Evolutionary conservation across 37 sponge, comb jelly and placozoan genomes (phyloP).

Genomic region (Diacarnus erythraeanus): DNA sequence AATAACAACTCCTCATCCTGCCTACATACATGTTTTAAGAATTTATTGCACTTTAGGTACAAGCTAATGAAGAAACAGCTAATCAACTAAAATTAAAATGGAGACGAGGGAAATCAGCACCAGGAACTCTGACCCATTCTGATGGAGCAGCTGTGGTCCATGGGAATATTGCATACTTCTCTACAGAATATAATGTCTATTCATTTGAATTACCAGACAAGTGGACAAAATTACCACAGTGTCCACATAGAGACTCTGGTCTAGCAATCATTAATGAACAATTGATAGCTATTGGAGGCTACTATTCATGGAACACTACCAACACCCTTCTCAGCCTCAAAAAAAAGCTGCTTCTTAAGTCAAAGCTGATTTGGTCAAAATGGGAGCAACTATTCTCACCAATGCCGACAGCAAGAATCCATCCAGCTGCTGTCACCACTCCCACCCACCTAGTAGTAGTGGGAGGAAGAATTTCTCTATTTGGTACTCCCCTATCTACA

Average conservation of each 20-base stretch:
- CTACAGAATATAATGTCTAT: not conserved
- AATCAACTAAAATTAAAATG: not conserved
- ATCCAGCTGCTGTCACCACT: not conserved
- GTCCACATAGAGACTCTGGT: not conserved
- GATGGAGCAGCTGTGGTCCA: slow-evolving; percentile 1
- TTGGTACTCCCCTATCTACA: no score
- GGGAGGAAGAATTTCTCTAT: not conserved
- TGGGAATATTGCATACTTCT: slow-evolving; percentile 7
- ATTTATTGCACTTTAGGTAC: not conserved
- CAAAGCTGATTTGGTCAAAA: not conserved
- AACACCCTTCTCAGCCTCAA: slow-evolving; percentile 1
- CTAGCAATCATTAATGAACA: not conserved
- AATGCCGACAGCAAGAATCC: not conserved
- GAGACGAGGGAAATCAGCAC: not conserved
- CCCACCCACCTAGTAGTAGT: slow-evolving; percentile 1
- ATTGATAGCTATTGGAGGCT: not conserved
- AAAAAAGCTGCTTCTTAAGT: not conserved
- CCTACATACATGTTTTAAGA: no score
- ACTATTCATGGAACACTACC: not conserved
- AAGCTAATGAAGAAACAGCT: not conserved
- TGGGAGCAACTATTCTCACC: not conserved
- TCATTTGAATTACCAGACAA: not conserved
- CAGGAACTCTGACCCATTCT: not conserved
- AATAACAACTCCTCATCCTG: no score
- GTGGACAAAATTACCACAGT: not conserved